These are phyloP conservation scores for Craniophora ligustri DNA, from an alignment of 2,888 invertebrate genomes.

Conservation along the genomic window DNA sequence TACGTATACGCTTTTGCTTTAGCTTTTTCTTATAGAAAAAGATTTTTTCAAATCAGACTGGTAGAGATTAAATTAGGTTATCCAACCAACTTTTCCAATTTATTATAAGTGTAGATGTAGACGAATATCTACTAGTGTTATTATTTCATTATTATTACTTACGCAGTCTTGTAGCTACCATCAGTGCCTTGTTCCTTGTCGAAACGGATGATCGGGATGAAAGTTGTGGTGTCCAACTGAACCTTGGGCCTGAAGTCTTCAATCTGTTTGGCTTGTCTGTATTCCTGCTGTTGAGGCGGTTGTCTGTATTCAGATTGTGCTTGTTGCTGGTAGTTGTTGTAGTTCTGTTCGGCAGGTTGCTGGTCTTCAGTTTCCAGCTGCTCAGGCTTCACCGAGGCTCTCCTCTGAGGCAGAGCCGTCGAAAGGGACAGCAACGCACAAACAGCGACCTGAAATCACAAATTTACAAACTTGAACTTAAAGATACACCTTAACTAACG, in stretches of 20 bases:
- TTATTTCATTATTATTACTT: conserved; percentile 65
- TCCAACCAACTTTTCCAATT: no score
- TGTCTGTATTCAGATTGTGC: conserved; percentile 55
- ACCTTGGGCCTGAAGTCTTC: conserved; percentile 84
- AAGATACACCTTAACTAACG: conserved; percentile 57
- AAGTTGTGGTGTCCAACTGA: conserved; percentile 90
- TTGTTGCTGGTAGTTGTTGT: conserved; percentile 72
- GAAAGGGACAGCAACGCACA: conserved; percentile 76
- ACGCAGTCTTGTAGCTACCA: conserved; percentile 95
- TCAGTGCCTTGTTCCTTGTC: conserved; percentile 95
- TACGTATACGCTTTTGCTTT: no score
- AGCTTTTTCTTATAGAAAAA: no score
- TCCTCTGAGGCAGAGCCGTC: conserved; percentile 82
- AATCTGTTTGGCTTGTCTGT: conserved; percentile 71
- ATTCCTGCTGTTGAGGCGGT: conserved; percentile 67
- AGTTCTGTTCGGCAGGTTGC: conserved; percentile 77
- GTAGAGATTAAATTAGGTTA: no score
- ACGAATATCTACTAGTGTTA: no score
- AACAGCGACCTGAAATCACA: conserved; percentile 75
- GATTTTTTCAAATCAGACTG: no score
- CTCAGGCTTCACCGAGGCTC: conserved; percentile 73
- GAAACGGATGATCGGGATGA: conserved; percentile 93
- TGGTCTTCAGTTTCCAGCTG: conserved; percentile 69
- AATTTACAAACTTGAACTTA: conserved; percentile 30
- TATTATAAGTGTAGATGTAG: no score